Evolutionary conservation across 2,888 invertebrate genomes (phyloP), one percentile per base, ranked within the genome.

Genomic region (Neoscelio sp.): DNA sequence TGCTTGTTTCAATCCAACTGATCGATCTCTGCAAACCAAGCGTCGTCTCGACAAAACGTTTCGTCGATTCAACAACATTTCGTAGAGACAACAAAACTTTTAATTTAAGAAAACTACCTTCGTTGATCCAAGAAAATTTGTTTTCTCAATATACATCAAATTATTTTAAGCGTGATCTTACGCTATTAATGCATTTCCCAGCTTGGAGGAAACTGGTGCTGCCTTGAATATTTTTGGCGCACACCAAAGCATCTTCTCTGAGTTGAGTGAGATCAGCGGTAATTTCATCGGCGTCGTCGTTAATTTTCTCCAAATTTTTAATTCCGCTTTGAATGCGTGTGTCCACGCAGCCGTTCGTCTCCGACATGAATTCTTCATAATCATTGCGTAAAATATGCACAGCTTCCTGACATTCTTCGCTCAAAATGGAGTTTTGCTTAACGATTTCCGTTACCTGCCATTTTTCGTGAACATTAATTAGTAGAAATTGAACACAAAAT

Each of bases 181-280:
- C 86, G 18, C n/a, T 8, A 48, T 81, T 83, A 13, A 80, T 42
- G 50, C 84, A 85, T 1, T 44, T 28, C 2, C 84, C 17, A 4
- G 82, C 82, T 13, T 74, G 58, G 13, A 42, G 44, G 8, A 77
- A 74, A 1, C 54, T 8, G 12, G 12, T 10, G 0, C 74, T 0
- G 44, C 78, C 78, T 2, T 60, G 26, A 18, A 82, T 40, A 6
- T 80, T 52, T 2, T 50, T 13, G 0, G 80, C 48, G 46, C 84
- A 84, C 0, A 46, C 13, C 1, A 50, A 17, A 0, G 77, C 71
- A n/a, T 82, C 48, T 0, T 78, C 44, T 18, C 52, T 73, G n/a
- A 83, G 60, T 0, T 13, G 3, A 0, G 33, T 56, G 0, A 84
- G 74, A 1, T 80, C 35, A 0, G 1, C 1, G 0, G 75, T 7